Percentiles rank a stretch among this genome's conserved stretches.
These are phyloP conservation scores for Oryzias celebensis DNA, from an alignment of 2,113 vertebrate genomes.

Conservation along the genomic window DNA sequence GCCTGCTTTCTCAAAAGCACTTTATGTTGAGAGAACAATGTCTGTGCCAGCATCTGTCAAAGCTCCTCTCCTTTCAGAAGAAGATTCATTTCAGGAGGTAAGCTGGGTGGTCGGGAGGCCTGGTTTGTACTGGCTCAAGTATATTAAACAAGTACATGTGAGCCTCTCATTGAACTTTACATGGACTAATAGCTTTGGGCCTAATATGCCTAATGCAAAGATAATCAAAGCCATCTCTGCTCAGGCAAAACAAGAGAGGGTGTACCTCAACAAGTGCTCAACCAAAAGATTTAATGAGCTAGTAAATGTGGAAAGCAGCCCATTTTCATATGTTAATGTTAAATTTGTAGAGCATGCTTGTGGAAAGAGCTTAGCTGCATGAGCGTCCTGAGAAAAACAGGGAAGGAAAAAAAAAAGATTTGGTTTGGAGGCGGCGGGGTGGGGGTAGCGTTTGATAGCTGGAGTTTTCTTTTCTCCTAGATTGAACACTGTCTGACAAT, in stretches of 20 bases:
- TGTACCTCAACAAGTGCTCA: slow-evolving; percentile 61
- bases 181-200: slow-evolving; percentile 62
- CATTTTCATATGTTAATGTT: slow-evolving; percentile 82
- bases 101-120: slow-evolving; percentile 61
- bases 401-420: slow-evolving; percentile 38
- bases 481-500: slow-evolving; percentile 74
- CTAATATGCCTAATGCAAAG: slow-evolving; percentile 52
- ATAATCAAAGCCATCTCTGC: slow-evolving; percentile 67
- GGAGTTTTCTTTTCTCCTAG: slow-evolving; percentile 72
- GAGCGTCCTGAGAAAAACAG: slow-evolving; percentile 44
- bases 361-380: slow-evolving; percentile 59
- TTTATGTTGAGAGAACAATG: slow-evolving; percentile 42
- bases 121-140: slow-evolving; percentile 43
- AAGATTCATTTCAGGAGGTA: slow-evolving; percentile 40
- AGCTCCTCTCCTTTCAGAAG: slow-evolving; percentile 22
- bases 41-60: slow-evolving; percentile 16
- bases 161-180: slow-evolving; percentile 59
- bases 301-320: slow-evolving; percentile 77
- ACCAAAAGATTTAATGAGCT: slow-evolving; percentile 79
- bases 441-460: slow-evolving; percentile 63
- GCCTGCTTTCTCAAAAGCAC: slow-evolving; percentile 24
- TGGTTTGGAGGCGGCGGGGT: slow-evolving; percentile 16
- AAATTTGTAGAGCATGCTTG: slow-evolving; percentile 60
- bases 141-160: slow-evolving; percentile 69
- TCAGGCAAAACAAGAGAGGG: slow-evolving; percentile 67